These are phyloP conservation scores for Drosophila saltans DNA, from an alignment of 1,140 invertebrate genomes.

Conservation along the genomic window DNA sequence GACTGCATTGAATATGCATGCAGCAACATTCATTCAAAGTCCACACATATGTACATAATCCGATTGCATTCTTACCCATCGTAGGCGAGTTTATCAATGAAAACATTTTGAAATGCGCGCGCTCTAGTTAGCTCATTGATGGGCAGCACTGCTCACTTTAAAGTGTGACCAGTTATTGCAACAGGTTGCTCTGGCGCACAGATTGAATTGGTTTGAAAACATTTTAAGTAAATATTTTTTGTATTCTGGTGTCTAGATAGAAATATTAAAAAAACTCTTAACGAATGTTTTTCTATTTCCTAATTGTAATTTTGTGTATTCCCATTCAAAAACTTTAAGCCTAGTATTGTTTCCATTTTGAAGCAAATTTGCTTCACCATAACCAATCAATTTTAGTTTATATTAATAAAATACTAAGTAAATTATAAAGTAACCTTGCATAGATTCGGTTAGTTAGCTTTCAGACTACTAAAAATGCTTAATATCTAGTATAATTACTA, in stretches of 20 bases:
- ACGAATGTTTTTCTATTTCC: too few species aligned
- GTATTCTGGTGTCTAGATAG: neutral
- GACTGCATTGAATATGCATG: constrained; percentile 5
- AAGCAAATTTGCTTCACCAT: too few species aligned
- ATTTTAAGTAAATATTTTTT: neutral
- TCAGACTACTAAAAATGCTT: too few species aligned
- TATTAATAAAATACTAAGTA: too few species aligned
- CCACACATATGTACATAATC: neutral
- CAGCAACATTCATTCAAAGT: neutral
- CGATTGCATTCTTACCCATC: neutral
- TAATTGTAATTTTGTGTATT: too few species aligned
- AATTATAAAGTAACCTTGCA: too few species aligned
- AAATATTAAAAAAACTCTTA: too few species aligned
- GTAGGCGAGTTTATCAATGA: neutral
- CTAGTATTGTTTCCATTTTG: too few species aligned
- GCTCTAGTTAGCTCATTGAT: constrained; percentile 6
- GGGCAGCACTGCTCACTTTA: constrained; percentile 30
- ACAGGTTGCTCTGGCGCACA: neutral
- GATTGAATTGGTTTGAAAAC: too few species aligned
- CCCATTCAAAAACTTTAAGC: too few species aligned
- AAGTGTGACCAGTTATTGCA: constrained; percentile 25
- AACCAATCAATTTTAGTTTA: too few species aligned
- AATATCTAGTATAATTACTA: neutral
- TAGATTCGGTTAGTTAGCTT: too few species aligned
- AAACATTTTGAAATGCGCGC: constrained; percentile 38